These are phyloP conservation scores for Caenorhabditis elegans DNA, from an alignment of 1,140 invertebrate genomes.

Conservation along the genomic window DNA sequence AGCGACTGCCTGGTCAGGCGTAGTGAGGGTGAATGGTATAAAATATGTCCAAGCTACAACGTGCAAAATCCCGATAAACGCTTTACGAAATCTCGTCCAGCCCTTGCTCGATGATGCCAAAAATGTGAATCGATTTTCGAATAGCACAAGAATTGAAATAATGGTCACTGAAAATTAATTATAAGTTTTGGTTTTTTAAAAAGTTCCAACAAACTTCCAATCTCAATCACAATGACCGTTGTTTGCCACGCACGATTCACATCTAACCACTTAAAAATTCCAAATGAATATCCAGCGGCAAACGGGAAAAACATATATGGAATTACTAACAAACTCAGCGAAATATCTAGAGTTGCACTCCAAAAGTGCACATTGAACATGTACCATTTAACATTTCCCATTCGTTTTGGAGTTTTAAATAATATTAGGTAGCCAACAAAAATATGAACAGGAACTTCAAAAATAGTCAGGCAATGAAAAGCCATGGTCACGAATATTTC, in stretches of 20 bases:
- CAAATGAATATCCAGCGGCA: background rate
- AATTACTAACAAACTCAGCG: background rate
- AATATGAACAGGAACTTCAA: background rate
- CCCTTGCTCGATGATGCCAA: background rate
- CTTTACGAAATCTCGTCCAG: background rate
- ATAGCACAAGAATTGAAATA: background rate
- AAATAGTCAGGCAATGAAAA: constrained; percentile 11
- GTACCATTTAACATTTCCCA: constrained; percentile 2
- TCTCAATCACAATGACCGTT: background rate
- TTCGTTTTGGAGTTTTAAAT: background rate
- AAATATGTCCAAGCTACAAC: background rate
- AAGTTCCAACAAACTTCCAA: background rate
- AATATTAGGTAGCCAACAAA: background rate
- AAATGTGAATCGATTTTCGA: background rate
- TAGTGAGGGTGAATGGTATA: background rate
- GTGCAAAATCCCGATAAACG: background rate
- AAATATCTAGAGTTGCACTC: background rate
- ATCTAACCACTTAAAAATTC: background rate
- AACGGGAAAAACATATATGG: background rate
- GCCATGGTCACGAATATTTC: background rate
- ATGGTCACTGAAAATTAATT: background rate
- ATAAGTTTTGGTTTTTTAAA: background rate
- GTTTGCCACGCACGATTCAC: background rate
- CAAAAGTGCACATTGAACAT: constrained; percentile 15
- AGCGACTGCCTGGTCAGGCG: background rate